phyloP scores from a whole-genome alignment of 2,797 vertebrate species.

The Parauchenoglanis punctatus region DNA sequence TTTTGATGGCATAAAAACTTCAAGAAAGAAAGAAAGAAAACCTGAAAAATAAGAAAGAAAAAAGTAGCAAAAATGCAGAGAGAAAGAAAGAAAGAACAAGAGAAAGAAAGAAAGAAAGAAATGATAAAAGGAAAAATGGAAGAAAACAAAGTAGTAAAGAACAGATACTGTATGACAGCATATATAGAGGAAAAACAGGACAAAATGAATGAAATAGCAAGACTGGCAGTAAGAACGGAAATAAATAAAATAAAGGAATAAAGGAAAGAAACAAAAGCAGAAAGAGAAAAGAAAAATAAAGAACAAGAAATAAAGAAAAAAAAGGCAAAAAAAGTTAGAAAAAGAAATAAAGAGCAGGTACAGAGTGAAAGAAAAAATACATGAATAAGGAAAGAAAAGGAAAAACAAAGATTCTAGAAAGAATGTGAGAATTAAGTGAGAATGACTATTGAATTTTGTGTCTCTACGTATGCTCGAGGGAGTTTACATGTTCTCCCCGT shows the following conservation, averaged over 20 bases:
- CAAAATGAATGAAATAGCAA: neutral
- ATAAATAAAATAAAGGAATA: too few species aligned
- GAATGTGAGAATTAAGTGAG: neutral
- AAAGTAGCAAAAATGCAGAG: neutral
- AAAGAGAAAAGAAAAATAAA: neutral
- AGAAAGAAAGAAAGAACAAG: neutral
- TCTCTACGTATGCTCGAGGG: neutral
- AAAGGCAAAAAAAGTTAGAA: neutral
- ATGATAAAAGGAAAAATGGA: neutral
- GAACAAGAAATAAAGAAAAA: neutral
- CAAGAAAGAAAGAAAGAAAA: neutral
- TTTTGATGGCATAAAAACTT: neutral
- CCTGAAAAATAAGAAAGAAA: neutral
- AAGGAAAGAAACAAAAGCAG: neutral
- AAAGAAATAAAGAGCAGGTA: neutral
- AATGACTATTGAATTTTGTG: neutral
- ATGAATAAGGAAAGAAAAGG: neutral
- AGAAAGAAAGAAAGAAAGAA: neutral
- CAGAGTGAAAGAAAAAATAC: neutral
- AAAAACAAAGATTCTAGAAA: neutral
- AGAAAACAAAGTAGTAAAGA: neutral
- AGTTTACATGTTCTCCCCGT: too few species aligned
- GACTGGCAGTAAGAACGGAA: too few species aligned
- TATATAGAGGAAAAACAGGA: neutral
- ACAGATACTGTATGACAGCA: too few species aligned